phyloP scores from a whole-genome alignment of 92 coral and sea anemone genomes.

The Phenganax marumi region DNA sequence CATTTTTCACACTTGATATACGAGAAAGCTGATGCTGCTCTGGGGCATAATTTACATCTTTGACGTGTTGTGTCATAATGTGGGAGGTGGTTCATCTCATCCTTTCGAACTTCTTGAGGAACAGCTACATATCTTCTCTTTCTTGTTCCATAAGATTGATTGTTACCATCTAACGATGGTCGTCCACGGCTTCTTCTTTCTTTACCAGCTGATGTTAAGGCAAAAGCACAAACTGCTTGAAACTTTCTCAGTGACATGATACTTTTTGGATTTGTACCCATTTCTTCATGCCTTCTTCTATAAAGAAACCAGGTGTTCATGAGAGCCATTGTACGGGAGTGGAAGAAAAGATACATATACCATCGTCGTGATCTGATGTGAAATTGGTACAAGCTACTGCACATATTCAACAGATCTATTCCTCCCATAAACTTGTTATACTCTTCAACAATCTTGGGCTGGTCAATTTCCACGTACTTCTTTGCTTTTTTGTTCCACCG shows the following conservation, averaged over 20 bases:
- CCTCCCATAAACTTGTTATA: constrained; percentile 1
- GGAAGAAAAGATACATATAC: neutral
- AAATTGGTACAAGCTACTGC: neutral
- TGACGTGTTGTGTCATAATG: neutral
- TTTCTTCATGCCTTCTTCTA: neutral
- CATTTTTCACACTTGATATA: constrained; percentile 8
- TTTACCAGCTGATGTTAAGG: neutral
- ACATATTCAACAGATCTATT: neutral
- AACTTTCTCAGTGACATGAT: neutral
- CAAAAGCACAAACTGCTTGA: neutral
- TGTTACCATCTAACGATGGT: neutral
- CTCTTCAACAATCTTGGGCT: neutral
- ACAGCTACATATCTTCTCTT: constrained; percentile 22
- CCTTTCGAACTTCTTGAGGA: constrained; percentile 7
- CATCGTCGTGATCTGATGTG: neutral
- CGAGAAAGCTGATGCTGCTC: neutral
- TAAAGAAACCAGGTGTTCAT: neutral
- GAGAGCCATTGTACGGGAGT: neutral
- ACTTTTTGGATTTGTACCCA: neutral
- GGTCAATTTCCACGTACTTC: neutral
- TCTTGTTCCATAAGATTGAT: neutral
- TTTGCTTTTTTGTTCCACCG: constrained; percentile 2
- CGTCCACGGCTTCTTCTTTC: neutral
- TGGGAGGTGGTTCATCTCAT: constrained; percentile 14
- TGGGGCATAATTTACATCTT: constrained; percentile 20